These are phyloP conservation scores for Cryptoblepharus egeriae DNA, from an alignment of 2,797 vertebrate genomes.

Conservation along the genomic window DNA sequence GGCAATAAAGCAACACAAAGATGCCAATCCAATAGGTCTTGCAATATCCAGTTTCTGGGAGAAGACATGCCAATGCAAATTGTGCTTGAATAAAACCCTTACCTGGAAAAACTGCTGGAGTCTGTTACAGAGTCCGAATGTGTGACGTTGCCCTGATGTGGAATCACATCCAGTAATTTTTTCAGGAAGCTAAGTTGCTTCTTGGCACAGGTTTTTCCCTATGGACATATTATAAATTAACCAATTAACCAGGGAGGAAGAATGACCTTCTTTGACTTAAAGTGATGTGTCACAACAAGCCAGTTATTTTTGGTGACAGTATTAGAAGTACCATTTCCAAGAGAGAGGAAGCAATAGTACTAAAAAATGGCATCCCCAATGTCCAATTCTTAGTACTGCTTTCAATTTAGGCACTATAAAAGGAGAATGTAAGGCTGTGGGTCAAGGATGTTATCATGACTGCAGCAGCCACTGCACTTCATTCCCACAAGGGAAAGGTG, in stretches of 20 bases:
- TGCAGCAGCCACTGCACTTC: too few relatives aligned
- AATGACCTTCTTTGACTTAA: background rate
- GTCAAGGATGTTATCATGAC: background rate
- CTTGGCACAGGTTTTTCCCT: slow-evolving; percentile 77
- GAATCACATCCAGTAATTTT: slow-evolving; percentile 77
- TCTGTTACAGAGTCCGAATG: background rate
- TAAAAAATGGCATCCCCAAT: background rate
- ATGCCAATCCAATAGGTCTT: background rate
- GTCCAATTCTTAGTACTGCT: background rate
- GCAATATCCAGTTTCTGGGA: background rate
- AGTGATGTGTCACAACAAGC: background rate
- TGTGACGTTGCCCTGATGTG: slow-evolving; percentile 1
- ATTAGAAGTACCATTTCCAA: background rate
- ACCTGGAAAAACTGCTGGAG: slow-evolving; percentile 51
- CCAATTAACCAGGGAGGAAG: too few relatives aligned
- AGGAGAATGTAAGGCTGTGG: background rate
- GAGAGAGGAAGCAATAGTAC: too few relatives aligned
- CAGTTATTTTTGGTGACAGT: background rate
- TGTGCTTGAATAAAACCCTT: slow-evolving; percentile 1
- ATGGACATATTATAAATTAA: background rate
- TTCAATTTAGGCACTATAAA: background rate
- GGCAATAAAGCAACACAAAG: background rate
- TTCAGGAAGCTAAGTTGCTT: slow-evolving; percentile 83
- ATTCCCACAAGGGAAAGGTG: too few relatives aligned
- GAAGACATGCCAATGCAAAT: background rate